A percentile compares a stretch with the other conserved stretches of the same genome.
These are phyloP conservation scores for Acanthopagrus latus DNA, from an alignment of 2,797 vertebrate species.

Conservation along the genomic window DNA sequence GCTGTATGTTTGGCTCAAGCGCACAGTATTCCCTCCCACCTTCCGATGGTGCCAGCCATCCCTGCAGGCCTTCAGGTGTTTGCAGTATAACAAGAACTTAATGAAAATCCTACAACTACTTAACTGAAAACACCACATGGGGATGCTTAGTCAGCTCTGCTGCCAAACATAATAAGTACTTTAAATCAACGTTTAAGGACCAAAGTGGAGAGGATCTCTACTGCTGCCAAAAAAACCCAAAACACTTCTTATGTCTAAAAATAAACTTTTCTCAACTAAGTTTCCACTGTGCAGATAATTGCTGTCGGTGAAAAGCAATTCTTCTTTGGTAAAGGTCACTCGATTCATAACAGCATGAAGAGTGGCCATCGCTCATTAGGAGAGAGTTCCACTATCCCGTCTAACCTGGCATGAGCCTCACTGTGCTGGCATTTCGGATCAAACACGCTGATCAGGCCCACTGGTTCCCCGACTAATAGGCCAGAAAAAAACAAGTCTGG, in stretches of 20 bases:
- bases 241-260: constrained; percentile 80
- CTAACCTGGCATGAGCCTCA: constrained; percentile 58
- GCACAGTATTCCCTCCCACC: not conserved
- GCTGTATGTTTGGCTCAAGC: not conserved
- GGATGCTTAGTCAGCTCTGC: not conserved
- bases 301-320: constrained; percentile 68
- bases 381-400: constrained; percentile 42
- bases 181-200: not conserved
- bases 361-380: constrained; percentile 76
- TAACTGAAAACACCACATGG: constrained; percentile 12
- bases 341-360: constrained; percentile 64
- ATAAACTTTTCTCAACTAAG: constrained; percentile 74
- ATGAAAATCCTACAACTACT: constrained; percentile 31
- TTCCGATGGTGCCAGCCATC: not conserved
- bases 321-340: constrained; percentile 75
- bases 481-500: constrained; percentile 57
- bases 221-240: constrained; percentile 34
- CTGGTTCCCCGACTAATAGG: constrained; percentile 56
- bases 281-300: constrained; percentile 80
- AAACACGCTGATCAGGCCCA: constrained; percentile 62
- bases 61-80: constrained; percentile 20
- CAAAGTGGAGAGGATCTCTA: not conserved
- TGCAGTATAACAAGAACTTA: constrained; percentile 25
- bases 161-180: constrained; percentile 27
- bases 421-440: constrained; percentile 74